phyloP scores from a whole-genome alignment of 2,113 vertebrate species.

The Orthonyx spaldingii region DNA sequence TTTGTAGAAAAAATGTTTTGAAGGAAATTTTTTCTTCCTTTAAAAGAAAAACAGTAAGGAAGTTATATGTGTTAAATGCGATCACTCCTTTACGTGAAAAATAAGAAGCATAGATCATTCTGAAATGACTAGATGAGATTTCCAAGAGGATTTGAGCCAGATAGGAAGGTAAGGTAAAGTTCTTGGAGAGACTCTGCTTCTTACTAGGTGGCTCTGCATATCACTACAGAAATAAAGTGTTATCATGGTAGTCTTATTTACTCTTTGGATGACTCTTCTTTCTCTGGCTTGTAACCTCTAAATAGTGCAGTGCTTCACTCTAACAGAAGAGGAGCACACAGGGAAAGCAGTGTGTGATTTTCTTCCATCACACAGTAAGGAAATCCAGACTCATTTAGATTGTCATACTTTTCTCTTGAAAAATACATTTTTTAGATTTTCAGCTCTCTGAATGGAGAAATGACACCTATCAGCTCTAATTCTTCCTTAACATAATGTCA shows the following conservation, averaged over 20 bases:
- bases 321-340: not conserved
- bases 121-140: not conserved
- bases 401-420: not conserved
- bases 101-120: not conserved
- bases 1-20: not conserved
- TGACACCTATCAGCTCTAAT: not conserved
- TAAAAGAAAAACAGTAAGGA: not conserved
- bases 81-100: not conserved
- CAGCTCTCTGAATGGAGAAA: not conserved
- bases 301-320: not conserved
- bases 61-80: not conserved
- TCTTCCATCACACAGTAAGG: not conserved
- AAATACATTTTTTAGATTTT: not conserved
- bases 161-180: not conserved
- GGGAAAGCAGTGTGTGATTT: not conserved
- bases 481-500: not conserved
- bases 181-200: not conserved
- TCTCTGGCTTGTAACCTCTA: not conserved
- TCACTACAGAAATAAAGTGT: not conserved
- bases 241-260: not conserved
- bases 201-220: not conserved
- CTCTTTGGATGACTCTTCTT: not conserved
- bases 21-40: not conserved
- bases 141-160: not conserved
- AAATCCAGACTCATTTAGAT: not conserved